Conservation (phyloP, 2,113 vertebrate species). For the Pholis gunnellus region DNA sequence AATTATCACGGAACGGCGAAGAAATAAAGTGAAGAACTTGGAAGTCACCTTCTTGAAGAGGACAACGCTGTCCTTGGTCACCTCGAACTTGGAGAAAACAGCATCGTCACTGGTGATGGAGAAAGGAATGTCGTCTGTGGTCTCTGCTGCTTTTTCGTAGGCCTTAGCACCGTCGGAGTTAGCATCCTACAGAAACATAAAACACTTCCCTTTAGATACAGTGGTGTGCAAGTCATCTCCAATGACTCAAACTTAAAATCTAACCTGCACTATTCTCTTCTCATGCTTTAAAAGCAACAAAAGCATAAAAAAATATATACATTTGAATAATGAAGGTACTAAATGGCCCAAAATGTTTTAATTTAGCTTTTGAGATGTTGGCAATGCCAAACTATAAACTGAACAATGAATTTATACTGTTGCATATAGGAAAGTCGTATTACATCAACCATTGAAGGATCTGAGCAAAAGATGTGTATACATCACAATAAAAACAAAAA, state of each 20-base stretch:
- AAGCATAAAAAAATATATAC: no score
- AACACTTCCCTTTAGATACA: neutral
- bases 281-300: neutral
- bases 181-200: slow-evolving; percentile 81
- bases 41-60: slow-evolving; percentile 95
- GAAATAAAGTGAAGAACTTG: neutral
- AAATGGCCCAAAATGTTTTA: neutral
- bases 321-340: neutral
- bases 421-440: neutral
- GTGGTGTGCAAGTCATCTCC: neutral
- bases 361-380: neutral
- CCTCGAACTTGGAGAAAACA: slow-evolving; percentile 89
- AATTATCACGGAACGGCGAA: neutral
- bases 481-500: neutral
- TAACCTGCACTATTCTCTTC: neutral
- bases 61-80: slow-evolving; percentile 87
- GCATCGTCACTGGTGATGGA: slow-evolving; percentile 87
- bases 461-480: neutral
- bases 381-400: neutral
- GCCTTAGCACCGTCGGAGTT: slow-evolving; percentile 87
- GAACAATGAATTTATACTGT: neutral
- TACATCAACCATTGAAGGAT: neutral
- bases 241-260: neutral
- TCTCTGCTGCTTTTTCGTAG: slow-evolving; percentile 90
- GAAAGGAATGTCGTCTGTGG: slow-evolving; percentile 93